Evolutionary conservation across 1,140 invertebrate species (phyloP).

Genomic region (Tyrophagus putrescentiae): DNA sequence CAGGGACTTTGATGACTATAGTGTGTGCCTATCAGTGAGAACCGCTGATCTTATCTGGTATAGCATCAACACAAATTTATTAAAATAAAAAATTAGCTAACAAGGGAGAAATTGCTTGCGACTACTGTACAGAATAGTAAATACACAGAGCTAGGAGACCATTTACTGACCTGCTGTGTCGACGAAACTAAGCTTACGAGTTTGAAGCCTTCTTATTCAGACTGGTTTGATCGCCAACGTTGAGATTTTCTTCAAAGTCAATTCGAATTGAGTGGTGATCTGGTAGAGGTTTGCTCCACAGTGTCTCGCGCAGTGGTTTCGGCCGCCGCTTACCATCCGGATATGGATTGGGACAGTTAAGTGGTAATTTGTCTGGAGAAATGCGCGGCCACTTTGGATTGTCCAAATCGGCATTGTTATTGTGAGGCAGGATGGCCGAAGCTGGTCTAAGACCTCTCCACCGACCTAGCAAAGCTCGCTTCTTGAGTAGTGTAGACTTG

Average conservation of each 20-base stretch:
- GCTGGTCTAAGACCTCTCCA: slow-evolving; percentile 30
- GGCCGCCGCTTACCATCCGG: background rate
- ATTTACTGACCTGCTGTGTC: background rate
- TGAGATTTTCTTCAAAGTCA: background rate
- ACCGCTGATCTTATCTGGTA: too few species aligned
- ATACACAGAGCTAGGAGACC: too few species aligned
- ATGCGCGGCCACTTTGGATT: slow-evolving; percentile 20
- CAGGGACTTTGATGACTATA: too few species aligned
- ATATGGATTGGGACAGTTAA: slow-evolving; percentile 17
- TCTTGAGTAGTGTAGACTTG: slow-evolving; percentile 32
- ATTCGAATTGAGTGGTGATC: slow-evolving; percentile 19
- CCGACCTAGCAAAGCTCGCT: slow-evolving; percentile 28
- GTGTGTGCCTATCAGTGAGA: too few species aligned
- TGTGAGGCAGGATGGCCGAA: slow-evolving; percentile 24
- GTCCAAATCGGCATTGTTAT: slow-evolving; percentile 25
- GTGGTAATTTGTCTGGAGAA: background rate
- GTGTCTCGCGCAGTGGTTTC: slow-evolving; percentile 14
- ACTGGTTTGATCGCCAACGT: background rate
- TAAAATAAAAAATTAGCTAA: too few species aligned
- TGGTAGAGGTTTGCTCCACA: slow-evolving; percentile 18
- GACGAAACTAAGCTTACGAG: background rate
- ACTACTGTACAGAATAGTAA: background rate
- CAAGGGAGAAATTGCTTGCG: too few species aligned
- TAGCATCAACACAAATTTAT: too few species aligned
- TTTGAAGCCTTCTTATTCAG: slow-evolving; percentile 2